Base-by-base conservation (phyloP, 2,888 invertebrate genomes). In the Drosophila monieri region DNA sequence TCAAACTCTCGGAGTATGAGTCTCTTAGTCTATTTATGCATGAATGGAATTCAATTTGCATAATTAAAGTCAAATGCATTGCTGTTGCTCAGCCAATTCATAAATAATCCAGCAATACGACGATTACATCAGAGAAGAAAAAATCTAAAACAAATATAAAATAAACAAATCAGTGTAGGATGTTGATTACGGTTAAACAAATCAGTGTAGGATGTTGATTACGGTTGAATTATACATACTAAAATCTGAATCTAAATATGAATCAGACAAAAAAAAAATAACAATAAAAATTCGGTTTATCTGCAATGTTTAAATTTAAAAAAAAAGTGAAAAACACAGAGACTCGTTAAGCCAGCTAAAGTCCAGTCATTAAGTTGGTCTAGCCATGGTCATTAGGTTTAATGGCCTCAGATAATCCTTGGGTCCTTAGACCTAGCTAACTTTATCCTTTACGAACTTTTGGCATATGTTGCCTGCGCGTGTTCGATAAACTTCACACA, bases 41-140 rank as follows among this genome's bases (percentile, higher is more conserved):
- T 66, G 74, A 78, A 74, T 71, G 78, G 55, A 83, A 69, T 74
- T 80, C 78, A 83, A 80, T 80, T 83, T 80, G 73, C 80, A 80
- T 80, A 80, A 83, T 80, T 80, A 80, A 83, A 77, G 59, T 57
- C 56, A 83, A 83, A 73, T 80, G 78, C 74, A 79, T 77, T 74
- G 51, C 61, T 73, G 62, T 56, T 64, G 58, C 44, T 51, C 54
- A 51, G 54, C 53, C 67, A 76, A 73, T 68, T 67, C 49, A 74
- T 64, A 75, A 69, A 75, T 69, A 74, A 60, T 30, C 46, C 46
- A 59, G 51, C 23, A 53, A 43, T 55, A 59, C 60, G 46, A 35
- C 46, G 53, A 77, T 70, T 51, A 49, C 61, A 68, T 37, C 51
- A 27, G 14, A 61, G 14, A 12, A 6, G 46, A 32, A 46, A 39